Percentiles rank a stretch among this genome's conserved stretches.
Evolutionary conservation across 2,888 invertebrate species (phyloP).

Genomic region (Urechis unicinctus): DNA sequence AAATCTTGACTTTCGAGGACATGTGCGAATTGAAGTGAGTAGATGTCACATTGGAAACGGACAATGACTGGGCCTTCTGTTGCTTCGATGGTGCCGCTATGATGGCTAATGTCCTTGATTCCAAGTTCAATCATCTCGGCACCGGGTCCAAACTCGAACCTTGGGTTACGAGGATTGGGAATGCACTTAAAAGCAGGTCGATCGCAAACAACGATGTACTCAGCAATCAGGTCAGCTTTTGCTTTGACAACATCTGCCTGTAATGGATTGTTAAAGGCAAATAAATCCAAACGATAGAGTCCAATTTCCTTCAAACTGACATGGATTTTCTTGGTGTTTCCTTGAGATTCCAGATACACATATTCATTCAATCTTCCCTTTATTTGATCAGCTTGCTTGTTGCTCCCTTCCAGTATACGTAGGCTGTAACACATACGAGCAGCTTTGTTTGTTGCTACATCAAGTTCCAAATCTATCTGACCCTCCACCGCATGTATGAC

Average conservation of each 20-base stretch:
- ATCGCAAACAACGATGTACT: neutral
- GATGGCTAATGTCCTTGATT: neutral
- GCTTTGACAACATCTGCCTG: neutral
- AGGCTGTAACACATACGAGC: neutral
- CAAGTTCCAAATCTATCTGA: neutral
- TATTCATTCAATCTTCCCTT: neutral
- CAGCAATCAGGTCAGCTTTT: neutral
- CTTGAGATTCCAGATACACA: neutral
- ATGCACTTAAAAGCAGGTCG: neutral
- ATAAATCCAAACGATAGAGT: neutral
- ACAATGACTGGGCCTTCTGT: neutral
- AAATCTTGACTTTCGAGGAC: neutral
- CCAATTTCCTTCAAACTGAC: neutral
- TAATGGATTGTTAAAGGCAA: neutral
- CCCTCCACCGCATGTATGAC: neutral
- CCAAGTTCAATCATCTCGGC: neutral
- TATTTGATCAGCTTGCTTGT: neutral
- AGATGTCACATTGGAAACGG: neutral
- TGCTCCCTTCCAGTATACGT: neutral
- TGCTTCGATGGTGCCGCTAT: neutral
- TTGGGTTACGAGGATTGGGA: neutral
- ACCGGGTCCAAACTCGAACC: neutral
- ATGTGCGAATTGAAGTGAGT: neutral
- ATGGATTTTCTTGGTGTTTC: neutral
- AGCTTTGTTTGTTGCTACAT: neutral